Evolutionary conservation across 2,113 vertebrate species (phyloP).

Genomic region (Phylloscopus whistleri): DNA sequence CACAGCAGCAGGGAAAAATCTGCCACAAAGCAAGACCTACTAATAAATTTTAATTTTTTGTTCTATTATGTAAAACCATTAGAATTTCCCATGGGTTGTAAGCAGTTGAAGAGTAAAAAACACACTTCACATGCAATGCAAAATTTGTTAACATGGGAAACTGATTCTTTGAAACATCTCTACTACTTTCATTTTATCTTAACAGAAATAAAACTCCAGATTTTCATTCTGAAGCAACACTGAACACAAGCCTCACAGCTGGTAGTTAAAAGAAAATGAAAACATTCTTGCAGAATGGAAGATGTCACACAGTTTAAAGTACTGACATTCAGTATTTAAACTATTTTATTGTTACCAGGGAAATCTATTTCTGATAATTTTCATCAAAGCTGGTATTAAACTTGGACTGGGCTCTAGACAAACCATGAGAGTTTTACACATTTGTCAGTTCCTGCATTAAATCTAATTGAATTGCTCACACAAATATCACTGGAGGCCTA

Average conservation of each 20-base stretch:
- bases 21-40: neutral
- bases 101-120: neutral
- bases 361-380: constrained; percentile 10
- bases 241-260: neutral
- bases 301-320: neutral
- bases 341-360: neutral
- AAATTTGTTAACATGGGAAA: neutral
- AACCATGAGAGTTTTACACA: neutral
- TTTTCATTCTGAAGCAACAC: neutral
- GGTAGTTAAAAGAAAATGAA: no score
- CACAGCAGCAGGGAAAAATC: neutral
- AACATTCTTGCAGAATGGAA: neutral
- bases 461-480: neutral
- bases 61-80: neutral
- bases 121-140: neutral
- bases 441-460: neutral
- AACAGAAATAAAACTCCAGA: neutral
- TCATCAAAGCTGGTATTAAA: neutral
- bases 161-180: neutral
- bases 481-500: neutral
- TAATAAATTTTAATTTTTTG: neutral
- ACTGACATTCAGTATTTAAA: neutral
- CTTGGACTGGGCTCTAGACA: neutral
- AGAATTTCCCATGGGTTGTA: neutral
- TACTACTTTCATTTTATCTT: neutral